Conservation (phyloP, 1,140 invertebrate species). For the Drosophila nikananu region DNA sequence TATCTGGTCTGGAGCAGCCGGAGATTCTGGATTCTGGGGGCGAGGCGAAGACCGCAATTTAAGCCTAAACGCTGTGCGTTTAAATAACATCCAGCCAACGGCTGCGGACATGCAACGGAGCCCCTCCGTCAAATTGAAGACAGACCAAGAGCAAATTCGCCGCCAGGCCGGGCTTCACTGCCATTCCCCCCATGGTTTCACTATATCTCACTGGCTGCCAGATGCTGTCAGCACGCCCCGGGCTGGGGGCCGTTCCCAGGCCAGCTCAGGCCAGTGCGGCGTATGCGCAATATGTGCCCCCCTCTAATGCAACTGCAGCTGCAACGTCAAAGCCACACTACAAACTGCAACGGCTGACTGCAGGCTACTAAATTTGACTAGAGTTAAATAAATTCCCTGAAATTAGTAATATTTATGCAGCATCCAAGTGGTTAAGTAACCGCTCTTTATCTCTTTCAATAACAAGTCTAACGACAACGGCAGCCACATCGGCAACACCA, state of each 20-base stretch:
- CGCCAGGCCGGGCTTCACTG: constrained; percentile 12
- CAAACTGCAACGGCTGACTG: constrained; percentile 27
- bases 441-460: constrained; percentile 81
- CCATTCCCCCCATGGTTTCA: neutral
- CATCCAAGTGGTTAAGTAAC: constrained; percentile 74
- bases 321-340: constrained; percentile 23
- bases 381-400: constrained; percentile 79
- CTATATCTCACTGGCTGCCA: constrained; percentile 37
- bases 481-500: constrained; percentile 16
- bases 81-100: constrained; percentile 67
- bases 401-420: constrained; percentile 83
- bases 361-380: constrained; percentile 76
- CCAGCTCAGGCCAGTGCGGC: constrained; percentile 40
- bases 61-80: constrained; percentile 80
- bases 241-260: constrained; percentile 51
- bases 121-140: constrained; percentile 63
- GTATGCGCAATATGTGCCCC: constrained; percentile 67
- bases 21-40: constrained; percentile 5
- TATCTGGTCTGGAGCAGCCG: neutral
- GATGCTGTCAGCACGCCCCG: constrained; percentile 72
- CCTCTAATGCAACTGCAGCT: constrained; percentile 18
- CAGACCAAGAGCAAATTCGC: constrained; percentile 71
- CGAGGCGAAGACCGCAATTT: constrained; percentile 73
- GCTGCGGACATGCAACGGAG: constrained; percentile 66
- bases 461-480: constrained; percentile 73